A percentile compares a stretch with the other conserved stretches of the same genome.
These are phyloP conservation scores for Heterotilapia buettikoferi DNA, from an alignment of 2,113 vertebrate genomes.

Conservation along the genomic window DNA sequence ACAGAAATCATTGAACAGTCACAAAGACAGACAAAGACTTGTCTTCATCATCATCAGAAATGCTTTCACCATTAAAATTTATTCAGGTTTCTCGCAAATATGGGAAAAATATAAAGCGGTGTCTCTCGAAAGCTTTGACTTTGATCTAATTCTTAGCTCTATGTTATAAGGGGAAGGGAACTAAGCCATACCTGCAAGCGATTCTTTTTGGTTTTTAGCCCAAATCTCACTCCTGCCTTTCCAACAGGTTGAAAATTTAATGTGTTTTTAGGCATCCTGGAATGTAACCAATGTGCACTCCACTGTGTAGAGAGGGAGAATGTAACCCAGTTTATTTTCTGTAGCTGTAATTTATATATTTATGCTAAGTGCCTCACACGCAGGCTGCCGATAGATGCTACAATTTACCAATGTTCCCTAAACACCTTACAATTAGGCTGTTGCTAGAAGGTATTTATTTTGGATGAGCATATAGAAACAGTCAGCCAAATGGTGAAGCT, in stretches of 20 bases:
- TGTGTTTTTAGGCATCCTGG: background rate
- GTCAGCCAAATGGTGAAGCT: background rate
- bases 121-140: background rate
- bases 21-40: background rate
- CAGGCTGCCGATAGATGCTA: background rate
- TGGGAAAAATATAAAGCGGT: background rate
- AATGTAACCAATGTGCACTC: background rate
- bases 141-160: background rate
- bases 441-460: background rate
- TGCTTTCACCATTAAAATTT: background rate
- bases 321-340: background rate
- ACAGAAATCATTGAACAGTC: background rate
- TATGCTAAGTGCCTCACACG: background rate
- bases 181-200: background rate
- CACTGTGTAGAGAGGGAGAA: background rate
- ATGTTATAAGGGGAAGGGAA: background rate
- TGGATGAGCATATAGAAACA: background rate
- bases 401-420: background rate
- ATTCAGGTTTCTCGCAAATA: background rate
- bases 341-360: background rate
- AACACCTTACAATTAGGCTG: background rate
- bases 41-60: background rate
- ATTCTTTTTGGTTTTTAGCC: background rate
- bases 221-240: background rate
- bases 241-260: background rate